Conservation (phyloP, 2,888 invertebrate species). For the Ennomos quercinarius region DNA sequence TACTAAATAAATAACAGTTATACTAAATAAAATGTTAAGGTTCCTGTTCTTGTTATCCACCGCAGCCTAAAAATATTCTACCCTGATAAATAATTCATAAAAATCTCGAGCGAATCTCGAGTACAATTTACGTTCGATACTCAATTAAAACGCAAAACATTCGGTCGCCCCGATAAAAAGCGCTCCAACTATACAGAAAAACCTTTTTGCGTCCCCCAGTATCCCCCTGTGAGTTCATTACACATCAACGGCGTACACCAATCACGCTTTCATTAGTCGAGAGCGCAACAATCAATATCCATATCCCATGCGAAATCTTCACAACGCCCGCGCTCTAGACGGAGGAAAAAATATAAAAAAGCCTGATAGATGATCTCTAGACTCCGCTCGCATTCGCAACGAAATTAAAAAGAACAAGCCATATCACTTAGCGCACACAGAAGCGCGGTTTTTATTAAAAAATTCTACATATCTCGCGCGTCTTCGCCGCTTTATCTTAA, state of each 20-base stretch:
- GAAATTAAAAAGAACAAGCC: constrained; percentile 85
- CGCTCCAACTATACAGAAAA: constrained; percentile 56
- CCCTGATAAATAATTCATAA: constrained; percentile 30
- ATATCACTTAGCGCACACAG: constrained; percentile 85
- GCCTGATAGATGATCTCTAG: constrained; percentile 78
- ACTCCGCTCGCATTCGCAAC: constrained; percentile 73
- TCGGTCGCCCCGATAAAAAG: constrained; percentile 48
- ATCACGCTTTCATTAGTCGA: constrained; percentile 81
- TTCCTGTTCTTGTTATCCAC: constrained; percentile 2
- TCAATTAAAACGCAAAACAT: constrained; percentile 53
- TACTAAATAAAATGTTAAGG: background rate
- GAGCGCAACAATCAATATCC: constrained; percentile 81
- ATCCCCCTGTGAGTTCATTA: constrained; percentile 64
- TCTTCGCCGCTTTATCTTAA: constrained; percentile 77
- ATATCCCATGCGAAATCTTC: constrained; percentile 84
- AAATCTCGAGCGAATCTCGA: constrained; percentile 35
- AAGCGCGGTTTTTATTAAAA: constrained; percentile 81
- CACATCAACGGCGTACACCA: constrained; percentile 77
- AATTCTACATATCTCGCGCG: constrained; percentile 84
- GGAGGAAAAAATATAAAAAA: constrained; percentile 57
- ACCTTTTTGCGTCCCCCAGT: constrained; percentile 60
- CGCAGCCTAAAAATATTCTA: constrained; percentile 23
- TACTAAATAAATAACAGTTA: too few species aligned
- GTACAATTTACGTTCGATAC: constrained; percentile 43
- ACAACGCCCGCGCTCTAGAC: constrained; percentile 58